phyloP scores from a whole-genome alignment of 1,140 invertebrate species.

The Sipha flava region DNA sequence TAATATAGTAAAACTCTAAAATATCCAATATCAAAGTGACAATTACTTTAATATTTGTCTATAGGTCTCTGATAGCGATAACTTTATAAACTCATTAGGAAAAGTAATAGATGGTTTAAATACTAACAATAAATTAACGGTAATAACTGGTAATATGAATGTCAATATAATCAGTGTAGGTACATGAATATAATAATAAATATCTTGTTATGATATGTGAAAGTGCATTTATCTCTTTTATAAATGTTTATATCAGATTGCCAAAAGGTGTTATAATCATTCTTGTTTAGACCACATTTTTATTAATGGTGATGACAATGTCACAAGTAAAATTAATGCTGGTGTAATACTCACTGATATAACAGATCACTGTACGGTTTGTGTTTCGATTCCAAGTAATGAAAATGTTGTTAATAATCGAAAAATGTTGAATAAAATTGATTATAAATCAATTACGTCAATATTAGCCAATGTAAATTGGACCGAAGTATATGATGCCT shows the following conservation, averaged over 20 bases:
- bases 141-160: background rate
- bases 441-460: background rate
- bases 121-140: background rate
- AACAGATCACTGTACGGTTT: background rate
- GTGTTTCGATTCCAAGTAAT: background rate
- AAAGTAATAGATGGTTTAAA: background rate
- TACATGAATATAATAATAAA: background rate
- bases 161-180: background rate
- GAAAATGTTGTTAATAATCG: background rate
- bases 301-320: background rate
- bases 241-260: background rate
- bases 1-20: background rate
- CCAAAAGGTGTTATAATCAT: background rate
- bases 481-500: background rate
- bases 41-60: background rate
- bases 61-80: background rate
- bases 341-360: background rate
- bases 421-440: background rate
- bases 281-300: background rate
- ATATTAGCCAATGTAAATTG: background rate
- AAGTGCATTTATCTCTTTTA: background rate
- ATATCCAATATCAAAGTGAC: background rate
- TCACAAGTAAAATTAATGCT: background rate
- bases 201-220: background rate
- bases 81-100: background rate